These are phyloP conservation scores for Thecocarcelia acutangulata DNA, from an alignment of 2,888 invertebrate species.

Conservation along the genomic window DNA sequence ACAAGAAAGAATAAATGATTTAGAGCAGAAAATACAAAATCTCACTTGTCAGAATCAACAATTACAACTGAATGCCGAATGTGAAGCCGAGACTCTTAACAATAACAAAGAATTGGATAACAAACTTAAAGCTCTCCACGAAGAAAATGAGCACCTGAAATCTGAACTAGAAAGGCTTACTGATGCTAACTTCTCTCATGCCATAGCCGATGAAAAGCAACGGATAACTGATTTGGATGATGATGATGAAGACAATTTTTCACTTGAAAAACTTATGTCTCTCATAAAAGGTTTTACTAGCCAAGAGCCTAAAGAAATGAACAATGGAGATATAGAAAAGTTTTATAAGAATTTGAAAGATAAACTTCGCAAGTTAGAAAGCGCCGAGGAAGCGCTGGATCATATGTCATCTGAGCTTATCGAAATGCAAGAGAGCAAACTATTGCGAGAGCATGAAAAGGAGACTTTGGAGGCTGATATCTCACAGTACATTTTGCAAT, in stretches of 20 bases:
- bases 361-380: conserved; percentile 83
- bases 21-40: conserved; percentile 74
- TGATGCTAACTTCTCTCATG: conserved; percentile 74
- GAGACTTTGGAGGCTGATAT: conserved; percentile 81
- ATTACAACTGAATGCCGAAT: conserved; percentile 76
- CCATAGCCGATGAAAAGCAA: conserved; percentile 77
- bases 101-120: conserved; percentile 74
- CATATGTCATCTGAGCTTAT: conserved; percentile 83
- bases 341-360: conserved; percentile 83
- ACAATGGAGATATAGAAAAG: conserved; percentile 71
- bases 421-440: conserved; percentile 81
- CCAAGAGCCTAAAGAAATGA: conserved; percentile 67
- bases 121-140: conserved; percentile 73
- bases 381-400: conserved; percentile 83
- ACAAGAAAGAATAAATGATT: conserved; percentile 63
- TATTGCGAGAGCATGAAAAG: conserved; percentile 84
- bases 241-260: conserved; percentile 69
- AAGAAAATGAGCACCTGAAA: conserved; percentile 74
- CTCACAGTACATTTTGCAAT: conserved; percentile 83
- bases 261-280: conserved; percentile 73
- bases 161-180: conserved; percentile 75
- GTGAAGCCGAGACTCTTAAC: conserved; percentile 75
- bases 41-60: conserved; percentile 76
- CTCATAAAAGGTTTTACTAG: conserved; percentile 74
- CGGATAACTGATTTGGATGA: conserved; percentile 80